Percentiles rank a stretch among this genome's conserved stretches.
Conservation (phyloP, 1,140 invertebrate species). For the Manduca sexta region DNA sequence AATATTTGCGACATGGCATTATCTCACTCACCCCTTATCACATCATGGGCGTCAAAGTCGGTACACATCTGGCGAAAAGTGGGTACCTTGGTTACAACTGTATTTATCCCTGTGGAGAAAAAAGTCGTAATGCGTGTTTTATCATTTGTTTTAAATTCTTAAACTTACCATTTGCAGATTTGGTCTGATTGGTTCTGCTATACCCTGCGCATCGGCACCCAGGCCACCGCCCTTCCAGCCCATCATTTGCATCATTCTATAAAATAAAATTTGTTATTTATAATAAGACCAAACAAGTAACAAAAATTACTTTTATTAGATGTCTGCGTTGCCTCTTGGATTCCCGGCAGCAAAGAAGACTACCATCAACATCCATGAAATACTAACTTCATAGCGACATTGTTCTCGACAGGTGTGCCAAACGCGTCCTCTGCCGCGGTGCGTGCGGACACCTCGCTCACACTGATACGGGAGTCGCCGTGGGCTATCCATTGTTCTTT, state of each 20-base stretch:
- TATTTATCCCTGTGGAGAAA: too few relatives aligned
- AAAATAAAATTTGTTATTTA: background rate
- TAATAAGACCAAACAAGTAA: background rate
- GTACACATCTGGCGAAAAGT: too few relatives aligned
- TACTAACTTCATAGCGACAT: conserved; percentile 29
- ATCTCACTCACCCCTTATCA: too few relatives aligned
- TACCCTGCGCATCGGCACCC: conserved; percentile 79
- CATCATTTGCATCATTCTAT: conserved; percentile 80
- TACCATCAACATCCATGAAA: too few relatives aligned
- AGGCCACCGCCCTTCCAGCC: conserved; percentile 87
- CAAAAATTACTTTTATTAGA: background rate
- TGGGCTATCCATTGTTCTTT: conserved; percentile 50
- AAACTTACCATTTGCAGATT: conserved; percentile 59
- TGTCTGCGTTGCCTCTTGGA: background rate
- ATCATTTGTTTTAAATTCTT: too few relatives aligned
- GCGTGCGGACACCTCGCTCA: conserved; percentile 19
- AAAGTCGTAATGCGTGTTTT: too few relatives aligned
- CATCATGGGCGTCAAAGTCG: too few relatives aligned
- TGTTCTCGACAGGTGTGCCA: conserved; percentile 28
- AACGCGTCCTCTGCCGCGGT: conserved; percentile 10
- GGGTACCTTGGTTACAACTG: too few relatives aligned
- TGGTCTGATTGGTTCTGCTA: conserved; percentile 60
- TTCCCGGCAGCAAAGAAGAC: background rate
- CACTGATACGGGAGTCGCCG: conserved; percentile 26
- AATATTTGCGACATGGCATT: too few relatives aligned